A percentile compares a stretch with the other conserved stretches of the same genome.
phyloP scores from a whole-genome alignment of 37 sponge, comb jelly and placozoan species.

The Mnemiopsis leidyi region DNA sequence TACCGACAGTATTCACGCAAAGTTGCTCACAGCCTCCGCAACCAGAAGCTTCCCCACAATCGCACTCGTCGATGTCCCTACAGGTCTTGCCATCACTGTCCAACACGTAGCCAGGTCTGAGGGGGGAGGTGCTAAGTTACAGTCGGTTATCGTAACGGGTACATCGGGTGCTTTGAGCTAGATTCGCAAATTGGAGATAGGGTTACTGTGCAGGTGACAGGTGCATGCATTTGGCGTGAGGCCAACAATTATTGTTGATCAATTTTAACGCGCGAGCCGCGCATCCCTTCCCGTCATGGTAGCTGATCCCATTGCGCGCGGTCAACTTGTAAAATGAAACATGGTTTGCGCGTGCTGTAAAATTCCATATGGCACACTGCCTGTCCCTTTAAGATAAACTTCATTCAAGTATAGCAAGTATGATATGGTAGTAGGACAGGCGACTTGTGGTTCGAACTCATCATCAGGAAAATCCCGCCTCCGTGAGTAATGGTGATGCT shows the following conservation, averaged over 20 bases:
- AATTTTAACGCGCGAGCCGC: background rate
- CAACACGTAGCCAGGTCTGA: background rate
- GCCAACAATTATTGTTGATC: background rate
- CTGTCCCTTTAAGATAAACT: background rate
- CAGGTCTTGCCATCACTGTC: background rate
- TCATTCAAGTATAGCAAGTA: too few species aligned
- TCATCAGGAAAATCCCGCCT: too few species aligned
- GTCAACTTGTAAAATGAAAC: background rate
- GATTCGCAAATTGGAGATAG: background rate
- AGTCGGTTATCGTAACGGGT: too few species aligned
- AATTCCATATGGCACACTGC: background rate
- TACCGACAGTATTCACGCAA: background rate
- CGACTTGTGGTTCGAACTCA: too few species aligned
- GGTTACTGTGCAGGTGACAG: background rate
- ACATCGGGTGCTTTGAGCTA: background rate
- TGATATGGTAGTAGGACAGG: too few species aligned
- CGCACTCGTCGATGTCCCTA: background rate
- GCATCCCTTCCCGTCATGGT: background rate
- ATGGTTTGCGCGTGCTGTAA: background rate
- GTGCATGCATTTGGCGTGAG: background rate
- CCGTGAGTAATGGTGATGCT: too few species aligned
- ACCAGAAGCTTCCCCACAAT: background rate
- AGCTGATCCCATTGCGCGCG: background rate
- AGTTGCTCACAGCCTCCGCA: background rate
- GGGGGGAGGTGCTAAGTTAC: background rate